Base-by-base conservation (phyloP, 2,888 invertebrate species). In the Drosophila siamana region DNA sequence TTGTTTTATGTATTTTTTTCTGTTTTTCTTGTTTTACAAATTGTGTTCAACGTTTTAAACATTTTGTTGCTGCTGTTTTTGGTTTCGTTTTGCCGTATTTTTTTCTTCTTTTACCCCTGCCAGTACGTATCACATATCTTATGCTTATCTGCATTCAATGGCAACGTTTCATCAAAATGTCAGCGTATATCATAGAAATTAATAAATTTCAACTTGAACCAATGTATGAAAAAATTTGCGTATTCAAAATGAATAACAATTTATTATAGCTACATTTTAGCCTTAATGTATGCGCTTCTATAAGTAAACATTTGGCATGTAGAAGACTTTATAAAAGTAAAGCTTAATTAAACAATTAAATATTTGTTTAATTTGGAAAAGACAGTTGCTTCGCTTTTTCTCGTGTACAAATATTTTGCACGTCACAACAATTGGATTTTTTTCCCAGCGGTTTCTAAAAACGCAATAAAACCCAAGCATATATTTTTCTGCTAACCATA, bases 161-260 rank as follows among this genome's bases (percentile, higher is more conserved):
- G 88, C 88, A 77, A 83, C 80, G 80, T 88, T 86, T 88, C 89
- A 87, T 86, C 87, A 86, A 86, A 85, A 82, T 82, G 86, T 86
- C 88, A 88, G 61, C 86, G 56, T 88, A 83, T 83, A 88, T 84
- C 88, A 80, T 80, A 75, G 70, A 84, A 86, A 88, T 84, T 83
- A 83, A 84, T 84, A 86, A 88, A 86, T 88, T 70, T 84, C 52
- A 80, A 46, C 76, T 62, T 70, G 24, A 5, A 38, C 13, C n/a
- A 48, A 75, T 64, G 63, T 36, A 51, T 26, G 59, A 51, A 11
- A 50, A 69, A 51, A 8, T 26, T 40, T 8, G 40, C 59, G n/a
- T 60, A 43, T 60, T 52, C 30, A 8, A 50, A 66, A 52, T 70
- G 16, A 67, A 63, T 65, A 64, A 46, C 46, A 69, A 82, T 74